Evolutionary conservation across 2,113 vertebrate species (phyloP), one percentile per base, ranked within the genome.

Genomic region (Carassius auratus): DNA sequence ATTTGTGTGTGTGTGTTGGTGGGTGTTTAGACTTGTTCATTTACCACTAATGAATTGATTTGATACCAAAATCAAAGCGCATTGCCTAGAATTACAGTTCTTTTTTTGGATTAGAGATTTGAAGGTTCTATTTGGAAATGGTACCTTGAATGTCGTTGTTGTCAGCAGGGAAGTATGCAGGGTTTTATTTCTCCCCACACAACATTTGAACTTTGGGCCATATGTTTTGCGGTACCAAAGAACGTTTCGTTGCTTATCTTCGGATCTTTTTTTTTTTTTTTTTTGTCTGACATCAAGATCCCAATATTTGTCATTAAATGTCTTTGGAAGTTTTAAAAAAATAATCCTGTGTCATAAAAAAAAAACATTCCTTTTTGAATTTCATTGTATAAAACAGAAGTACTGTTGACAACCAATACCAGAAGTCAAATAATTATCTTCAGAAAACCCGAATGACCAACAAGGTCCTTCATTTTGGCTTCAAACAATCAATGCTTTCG

Each of bases 281-380:
- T 8, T 30, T 45, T 17, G 13, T 69, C 21, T 55, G 76, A 68
- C 59, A 62, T 74, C 76, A 81, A 50, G 36, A 33, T 80, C 61
- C 12, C 71, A 71, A 26, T 52, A 85, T 62, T 80, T 42, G 61
- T 66, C 21, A 4, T 81, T 48, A 36, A 26, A 52, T 81, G 79
- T 52, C 23, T 66, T 57, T 4, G 1, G 23, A 80, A 1, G 42
- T 62, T 38, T 4, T 7, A 19, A 14, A 69, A 38, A 13, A 52
- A 69, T 42, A 21, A 5, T 45, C 52, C 45, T 17, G 1, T 21
- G 21, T 36, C 52, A 30, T 80, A 52, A 23, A 45, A 14, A 14
- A 26, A 26, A 59, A 73, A 88, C 87, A 88, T 88, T 88, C 87
- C 87, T 45, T 80, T 30, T 77, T 71, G 78, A 82, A 82, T 80